These are phyloP conservation scores for Ormyrus thymus DNA, from an alignment of 2,888 invertebrate genomes.

Conservation along the genomic window DNA sequence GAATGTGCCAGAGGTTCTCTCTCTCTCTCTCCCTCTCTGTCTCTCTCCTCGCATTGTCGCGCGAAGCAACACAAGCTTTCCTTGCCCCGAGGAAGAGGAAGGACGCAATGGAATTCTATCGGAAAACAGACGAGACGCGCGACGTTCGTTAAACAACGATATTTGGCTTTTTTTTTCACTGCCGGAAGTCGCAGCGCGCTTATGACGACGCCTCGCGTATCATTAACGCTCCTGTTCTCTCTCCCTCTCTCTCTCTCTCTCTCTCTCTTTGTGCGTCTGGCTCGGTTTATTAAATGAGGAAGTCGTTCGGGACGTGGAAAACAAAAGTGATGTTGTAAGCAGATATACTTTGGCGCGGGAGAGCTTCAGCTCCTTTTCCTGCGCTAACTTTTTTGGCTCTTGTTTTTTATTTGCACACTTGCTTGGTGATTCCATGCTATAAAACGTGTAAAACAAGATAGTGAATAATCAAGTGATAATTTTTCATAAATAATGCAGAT, in stretches of 20 bases:
- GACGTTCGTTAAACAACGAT: constrained; percentile 35
- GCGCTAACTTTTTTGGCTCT: no score
- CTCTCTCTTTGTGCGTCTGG: background rate
- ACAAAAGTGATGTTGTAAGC: constrained; percentile 35
- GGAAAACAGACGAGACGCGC: constrained; percentile 10
- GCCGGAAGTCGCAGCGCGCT: background rate
- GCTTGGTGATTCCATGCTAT: no score
- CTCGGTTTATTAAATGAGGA: constrained; percentile 36
- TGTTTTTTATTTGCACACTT: no score
- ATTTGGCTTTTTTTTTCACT: constrained; percentile 9
- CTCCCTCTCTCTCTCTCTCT: background rate
- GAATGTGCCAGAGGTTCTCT: no score
- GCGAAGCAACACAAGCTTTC: background rate
- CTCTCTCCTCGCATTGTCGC: background rate
- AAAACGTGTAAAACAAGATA: no score
- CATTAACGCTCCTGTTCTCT: constrained; percentile 36
- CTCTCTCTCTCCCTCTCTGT: no score
- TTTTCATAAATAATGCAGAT: no score
- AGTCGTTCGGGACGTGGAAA: constrained; percentile 24
- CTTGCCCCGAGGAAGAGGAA: background rate
- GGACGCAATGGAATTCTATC: background rate
- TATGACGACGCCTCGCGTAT: constrained; percentile 22
- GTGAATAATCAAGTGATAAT: no score
- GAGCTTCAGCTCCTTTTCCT: no score
- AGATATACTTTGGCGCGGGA: no score